Conservation (phyloP, 2,113 vertebrate species). For the Gasterosteus aculeatus region DNA sequence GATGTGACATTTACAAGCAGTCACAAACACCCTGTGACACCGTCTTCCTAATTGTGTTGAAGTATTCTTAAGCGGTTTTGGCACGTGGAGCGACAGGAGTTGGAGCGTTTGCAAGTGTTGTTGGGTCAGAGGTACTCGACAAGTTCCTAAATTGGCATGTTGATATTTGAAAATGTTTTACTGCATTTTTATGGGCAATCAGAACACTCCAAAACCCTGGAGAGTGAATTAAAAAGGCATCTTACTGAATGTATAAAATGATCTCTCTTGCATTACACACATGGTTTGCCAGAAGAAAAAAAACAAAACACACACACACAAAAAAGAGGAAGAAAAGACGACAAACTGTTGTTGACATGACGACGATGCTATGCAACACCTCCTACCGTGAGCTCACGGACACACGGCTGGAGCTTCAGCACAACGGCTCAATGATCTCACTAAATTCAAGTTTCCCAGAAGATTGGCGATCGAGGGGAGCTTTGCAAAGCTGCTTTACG, state of each 20-base stretch:
- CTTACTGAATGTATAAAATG: neutral
- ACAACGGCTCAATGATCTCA: neutral
- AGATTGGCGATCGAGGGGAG: constrained; percentile 15
- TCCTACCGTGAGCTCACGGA: neutral
- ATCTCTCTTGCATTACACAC: neutral
- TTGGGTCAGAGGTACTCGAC: neutral
- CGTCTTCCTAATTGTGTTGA: neutral
- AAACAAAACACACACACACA: neutral
- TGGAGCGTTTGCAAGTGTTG: neutral
- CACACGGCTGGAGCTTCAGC: neutral
- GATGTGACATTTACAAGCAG: neutral
- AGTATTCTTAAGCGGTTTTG: neutral
- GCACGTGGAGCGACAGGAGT: neutral
- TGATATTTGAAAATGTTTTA: neutral
- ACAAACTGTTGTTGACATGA: constrained; percentile 1
- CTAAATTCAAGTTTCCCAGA: constrained; percentile 46
- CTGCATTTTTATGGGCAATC: neutral
- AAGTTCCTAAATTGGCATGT: neutral
- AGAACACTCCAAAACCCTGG: neutral
- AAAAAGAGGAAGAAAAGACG: constrained; percentile 9
- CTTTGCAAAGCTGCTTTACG: constrained; percentile 42
- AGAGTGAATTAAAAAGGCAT: neutral
- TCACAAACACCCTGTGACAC: neutral
- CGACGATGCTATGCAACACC: neutral
- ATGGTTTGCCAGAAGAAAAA: neutral